These are phyloP conservation scores for Hestina assimilis DNA, from an alignment of 1,140 invertebrate species.

Conservation along the genomic window DNA sequence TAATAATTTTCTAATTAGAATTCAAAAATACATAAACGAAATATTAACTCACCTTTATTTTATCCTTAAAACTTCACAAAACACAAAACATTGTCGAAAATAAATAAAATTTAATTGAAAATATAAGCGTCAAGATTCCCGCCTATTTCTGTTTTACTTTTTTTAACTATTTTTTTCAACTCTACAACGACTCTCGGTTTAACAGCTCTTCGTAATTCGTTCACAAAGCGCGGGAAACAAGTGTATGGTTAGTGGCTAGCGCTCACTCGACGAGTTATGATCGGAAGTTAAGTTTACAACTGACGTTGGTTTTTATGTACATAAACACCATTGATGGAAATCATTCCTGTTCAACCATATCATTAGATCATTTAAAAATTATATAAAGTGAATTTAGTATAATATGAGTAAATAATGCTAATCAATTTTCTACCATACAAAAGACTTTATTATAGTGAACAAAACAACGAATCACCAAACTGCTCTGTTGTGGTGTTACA, in stretches of 20 bases:
- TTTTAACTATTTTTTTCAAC: neutral
- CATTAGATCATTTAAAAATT: too few relatives aligned
- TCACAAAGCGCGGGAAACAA: conserved; percentile 38
- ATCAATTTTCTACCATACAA: neutral
- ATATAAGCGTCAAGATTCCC: neutral
- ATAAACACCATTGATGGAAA: neutral
- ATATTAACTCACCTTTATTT: conserved; percentile 3
- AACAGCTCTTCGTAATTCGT: conserved; percentile 32
- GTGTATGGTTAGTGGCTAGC: conserved; percentile 28
- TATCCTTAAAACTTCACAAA: conserved; percentile 2
- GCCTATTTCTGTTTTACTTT: neutral
- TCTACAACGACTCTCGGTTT: conserved; percentile 27
- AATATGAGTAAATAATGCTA: neutral
- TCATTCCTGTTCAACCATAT: neutral
- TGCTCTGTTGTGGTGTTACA: neutral
- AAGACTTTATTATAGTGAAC: neutral
- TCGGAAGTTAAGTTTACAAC: conserved; percentile 7
- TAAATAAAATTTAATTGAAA: neutral
- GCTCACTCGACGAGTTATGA: conserved; percentile 8
- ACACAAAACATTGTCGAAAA: neutral
- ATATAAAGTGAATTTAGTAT: neutral
- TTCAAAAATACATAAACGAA: too few relatives aligned
- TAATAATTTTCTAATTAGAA: neutral
- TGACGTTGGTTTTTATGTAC: conserved; percentile 13
- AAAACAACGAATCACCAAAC: neutral